A percentile compares a stretch with the other conserved stretches of the same genome.
Conservation (phyloP, 2,113 vertebrate genomes). For the Blennius ocellaris region DNA sequence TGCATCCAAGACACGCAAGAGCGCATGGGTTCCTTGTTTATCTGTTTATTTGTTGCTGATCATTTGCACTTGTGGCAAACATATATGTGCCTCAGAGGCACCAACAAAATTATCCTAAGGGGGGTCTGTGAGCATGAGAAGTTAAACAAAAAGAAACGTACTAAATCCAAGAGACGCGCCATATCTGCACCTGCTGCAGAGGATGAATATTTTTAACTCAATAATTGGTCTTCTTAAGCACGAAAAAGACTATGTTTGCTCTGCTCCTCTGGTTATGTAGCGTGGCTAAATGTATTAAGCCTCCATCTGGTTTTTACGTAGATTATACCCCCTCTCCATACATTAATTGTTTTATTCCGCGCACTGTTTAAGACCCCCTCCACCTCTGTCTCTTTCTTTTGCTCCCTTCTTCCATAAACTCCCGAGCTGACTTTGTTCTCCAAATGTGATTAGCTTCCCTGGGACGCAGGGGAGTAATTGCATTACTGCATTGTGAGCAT, state of each 20-base stretch:
- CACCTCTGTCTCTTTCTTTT: slow-evolving; percentile 57
- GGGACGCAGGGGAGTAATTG: slow-evolving; percentile 81
- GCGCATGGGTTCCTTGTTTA: slow-evolving; percentile 1
- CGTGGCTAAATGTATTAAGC: slow-evolving; percentile 84
- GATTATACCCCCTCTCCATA: slow-evolving; percentile 77
- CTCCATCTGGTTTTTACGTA: slow-evolving; percentile 83
- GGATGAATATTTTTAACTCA: slow-evolving; percentile 54
- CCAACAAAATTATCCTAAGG: slow-evolving; percentile 46
- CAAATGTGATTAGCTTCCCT: slow-evolving; percentile 85
- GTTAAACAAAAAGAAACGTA: slow-evolving; percentile 39
- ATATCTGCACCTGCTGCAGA: slow-evolving; percentile 68
- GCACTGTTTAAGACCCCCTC: slow-evolving; percentile 72
- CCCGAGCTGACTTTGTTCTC: slow-evolving; percentile 82
- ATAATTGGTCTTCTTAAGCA: slow-evolving; percentile 45
- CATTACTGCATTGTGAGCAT: slow-evolving; percentile 83
- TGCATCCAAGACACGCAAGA: neutral
- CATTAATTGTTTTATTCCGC: slow-evolving; percentile 77
- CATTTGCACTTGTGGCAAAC: slow-evolving; percentile 22
- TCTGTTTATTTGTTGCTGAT: slow-evolving; percentile 44
- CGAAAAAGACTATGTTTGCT: slow-evolving; percentile 42
- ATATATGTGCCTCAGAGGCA: slow-evolving; percentile 19
- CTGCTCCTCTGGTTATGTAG: slow-evolving; percentile 71
- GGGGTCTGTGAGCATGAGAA: slow-evolving; percentile 5
- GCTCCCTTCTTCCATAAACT: slow-evolving; percentile 77
- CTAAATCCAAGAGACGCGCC: slow-evolving; percentile 33